Evolutionary conservation across 30 jellyfish, hydroid and myxozoan species (phyloP), one percentile per base, ranked within the genome.

Genomic region (Cassiopea andromeda): DNA sequence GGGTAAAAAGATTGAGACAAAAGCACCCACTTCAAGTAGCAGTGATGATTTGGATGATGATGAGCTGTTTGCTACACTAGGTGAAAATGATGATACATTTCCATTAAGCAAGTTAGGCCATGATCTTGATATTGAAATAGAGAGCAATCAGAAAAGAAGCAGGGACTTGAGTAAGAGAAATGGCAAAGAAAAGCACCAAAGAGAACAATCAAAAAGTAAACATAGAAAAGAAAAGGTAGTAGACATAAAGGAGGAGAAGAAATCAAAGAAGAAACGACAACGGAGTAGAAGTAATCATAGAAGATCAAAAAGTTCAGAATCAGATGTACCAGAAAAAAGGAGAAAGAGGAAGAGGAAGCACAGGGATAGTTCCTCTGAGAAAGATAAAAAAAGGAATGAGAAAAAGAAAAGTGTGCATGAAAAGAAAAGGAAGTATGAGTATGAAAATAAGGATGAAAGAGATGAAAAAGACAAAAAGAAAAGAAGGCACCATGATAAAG

Each of bases 271-370:
- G 66, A 86, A 76, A 68, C 49, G 89, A 13, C 75, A 76, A 45
- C 48, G 90, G 60, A 82, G 81, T 14, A 81, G 81, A 14, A 89
- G 92, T 49, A 89, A 82, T 27, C 94, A 85, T 57, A 74, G 19
- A 64, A 60, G 89, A 44, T 87, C 94, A 0, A 46, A 80, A 66
- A 87, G 90, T 46, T 48, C 90, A 27, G 97, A 90, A 14, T 69
- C 90, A 7, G 97, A 70, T 70, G 79, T 82, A 46, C 83, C 87
- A 47, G 84, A 83, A 2, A 69, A 57, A 58, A 83, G 66, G 61
- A 72, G 68, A 77, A 89, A 60, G 81, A 73, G 58, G 46, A 79
- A 67, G 69, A 67, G 49, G 27, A 89, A 66, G 68, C 93, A 60
- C 54, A 59, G 50, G 69, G 91, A 81, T 10, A 75, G 76, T 7